phyloP scores from a whole-genome alignment of 2,797 vertebrate genomes.

The Pristis pectinata region DNA sequence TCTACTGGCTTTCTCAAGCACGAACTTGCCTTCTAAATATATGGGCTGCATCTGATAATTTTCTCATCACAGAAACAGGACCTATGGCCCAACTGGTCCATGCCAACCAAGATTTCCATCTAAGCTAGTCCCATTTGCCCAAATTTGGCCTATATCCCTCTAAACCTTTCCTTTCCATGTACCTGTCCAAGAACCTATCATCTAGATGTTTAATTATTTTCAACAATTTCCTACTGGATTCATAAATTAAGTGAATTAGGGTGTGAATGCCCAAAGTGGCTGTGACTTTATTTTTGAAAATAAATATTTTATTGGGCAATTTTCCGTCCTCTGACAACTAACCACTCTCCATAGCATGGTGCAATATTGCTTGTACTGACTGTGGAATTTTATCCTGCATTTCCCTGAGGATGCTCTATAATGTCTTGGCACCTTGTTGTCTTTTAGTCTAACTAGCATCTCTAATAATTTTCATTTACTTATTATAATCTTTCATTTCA shows the following conservation, averaged over 20 bases:
- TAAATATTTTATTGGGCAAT: neutral
- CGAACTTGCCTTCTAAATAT: neutral
- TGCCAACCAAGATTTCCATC: too few species aligned
- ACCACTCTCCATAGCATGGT: neutral
- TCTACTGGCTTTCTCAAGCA: neutral
- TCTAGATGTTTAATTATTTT: too few species aligned
- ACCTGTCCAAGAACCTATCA: too few species aligned
- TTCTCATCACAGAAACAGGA: neutral
- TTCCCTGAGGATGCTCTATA: neutral
- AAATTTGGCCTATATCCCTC: too few species aligned
- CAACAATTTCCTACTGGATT: too few species aligned
- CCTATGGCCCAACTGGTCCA: too few species aligned
- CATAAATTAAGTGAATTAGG: too few species aligned
- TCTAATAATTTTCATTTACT: neutral
- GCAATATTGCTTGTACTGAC: neutral
- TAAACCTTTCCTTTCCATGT: too few species aligned
- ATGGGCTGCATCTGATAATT: neutral
- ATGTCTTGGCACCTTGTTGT: neutral
- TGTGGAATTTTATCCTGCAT: neutral
- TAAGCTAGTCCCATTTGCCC: too few species aligned
- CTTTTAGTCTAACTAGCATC: neutral
- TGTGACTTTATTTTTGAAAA: too few species aligned
- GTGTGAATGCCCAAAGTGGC: too few species aligned
- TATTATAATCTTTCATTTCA: neutral
- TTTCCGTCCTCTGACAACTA: neutral